Percentiles rank a stretch among this genome's conserved stretches.
Evolutionary conservation across 2,888 invertebrate species (phyloP).

Genomic region (Micoletzkya japonica): DNA sequence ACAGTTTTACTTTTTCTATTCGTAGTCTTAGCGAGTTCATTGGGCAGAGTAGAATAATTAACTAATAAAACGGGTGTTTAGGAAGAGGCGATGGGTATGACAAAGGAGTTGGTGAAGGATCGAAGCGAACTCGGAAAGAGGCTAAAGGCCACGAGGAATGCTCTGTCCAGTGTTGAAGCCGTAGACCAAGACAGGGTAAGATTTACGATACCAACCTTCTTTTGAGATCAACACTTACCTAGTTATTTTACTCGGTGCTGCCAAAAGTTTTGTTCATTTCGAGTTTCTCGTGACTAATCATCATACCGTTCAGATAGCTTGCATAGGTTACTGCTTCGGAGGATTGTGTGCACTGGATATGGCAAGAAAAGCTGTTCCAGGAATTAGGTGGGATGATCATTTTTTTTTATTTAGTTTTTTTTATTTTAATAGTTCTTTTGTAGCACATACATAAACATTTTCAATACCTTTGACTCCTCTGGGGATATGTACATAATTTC

Average conservation of each 20-base stretch:
- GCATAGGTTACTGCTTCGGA: constrained; percentile 60
- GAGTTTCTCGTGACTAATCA: neutral
- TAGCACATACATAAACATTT: constrained; percentile 23
- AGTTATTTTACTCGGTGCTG: neutral
- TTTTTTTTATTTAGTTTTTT: neutral
- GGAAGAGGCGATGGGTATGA: constrained; percentile 43
- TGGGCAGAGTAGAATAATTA: neutral
- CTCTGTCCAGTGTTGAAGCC: constrained; percentile 37
- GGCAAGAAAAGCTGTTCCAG: constrained; percentile 45
- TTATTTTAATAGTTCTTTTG: constrained; percentile 31
- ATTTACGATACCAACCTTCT: neutral
- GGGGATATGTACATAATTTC: neutral
- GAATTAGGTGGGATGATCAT: constrained; percentile 28
- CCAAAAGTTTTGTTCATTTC: neutral
- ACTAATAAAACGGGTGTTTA: neutral
- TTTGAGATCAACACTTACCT: neutral
- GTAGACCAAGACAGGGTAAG: constrained; percentile 33
- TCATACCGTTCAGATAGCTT: constrained; percentile 37
- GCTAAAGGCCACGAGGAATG: constrained; percentile 42
- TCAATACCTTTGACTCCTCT: neutral
- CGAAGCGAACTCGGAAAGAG: constrained; percentile 46
- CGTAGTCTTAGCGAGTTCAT: neutral
- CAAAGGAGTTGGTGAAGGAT: constrained; percentile 41
- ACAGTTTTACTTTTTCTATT: neutral
- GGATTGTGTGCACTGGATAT: constrained; percentile 56